Percentiles rank a stretch among this genome's conserved stretches.
Evolutionary conservation across 1,140 invertebrate species (phyloP).

Genomic region (Oedothorax gibbosus): DNA sequence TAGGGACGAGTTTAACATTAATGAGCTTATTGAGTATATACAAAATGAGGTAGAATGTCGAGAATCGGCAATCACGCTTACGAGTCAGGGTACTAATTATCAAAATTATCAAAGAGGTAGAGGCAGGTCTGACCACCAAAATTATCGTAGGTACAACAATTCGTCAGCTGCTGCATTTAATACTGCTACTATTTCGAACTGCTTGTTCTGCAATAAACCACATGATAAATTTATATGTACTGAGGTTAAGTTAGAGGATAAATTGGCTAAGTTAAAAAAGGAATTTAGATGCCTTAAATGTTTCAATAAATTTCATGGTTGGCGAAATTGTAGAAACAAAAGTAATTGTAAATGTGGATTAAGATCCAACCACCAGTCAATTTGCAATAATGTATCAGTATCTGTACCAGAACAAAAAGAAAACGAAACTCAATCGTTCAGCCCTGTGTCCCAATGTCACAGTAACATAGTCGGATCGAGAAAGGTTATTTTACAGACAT

Average conservation of each 20-base stretch:
- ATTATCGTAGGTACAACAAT: neutral
- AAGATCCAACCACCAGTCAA: neutral
- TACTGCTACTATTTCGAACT: neutral
- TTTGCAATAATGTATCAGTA: neutral
- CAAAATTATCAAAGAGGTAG: neutral
- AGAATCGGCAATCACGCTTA: neutral
- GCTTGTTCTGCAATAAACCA: neutral
- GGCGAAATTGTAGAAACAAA: neutral
- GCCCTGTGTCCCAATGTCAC: neutral
- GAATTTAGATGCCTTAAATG: no score
- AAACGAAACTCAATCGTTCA: neutral
- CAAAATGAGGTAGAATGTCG: slow-evolving; percentile 11
- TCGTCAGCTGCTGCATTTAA: slow-evolving; percentile 1
- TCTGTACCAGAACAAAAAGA: neutral
- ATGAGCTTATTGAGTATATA: neutral
- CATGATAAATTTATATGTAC: neutral
- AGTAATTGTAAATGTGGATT: neutral
- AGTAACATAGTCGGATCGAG: neutral
- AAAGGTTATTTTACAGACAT: neutral
- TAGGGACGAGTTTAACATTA: neutral
- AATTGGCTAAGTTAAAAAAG: no score
- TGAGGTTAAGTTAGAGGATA: neutral
- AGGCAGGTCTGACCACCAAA: neutral
- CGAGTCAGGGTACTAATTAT: neutral
- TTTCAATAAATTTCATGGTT: neutral